These are phyloP conservation scores for Hemicentrotus pulcherrimus DNA, from an alignment of 35 echinoderm and acorn worm genomes.

Conservation along the genomic window DNA sequence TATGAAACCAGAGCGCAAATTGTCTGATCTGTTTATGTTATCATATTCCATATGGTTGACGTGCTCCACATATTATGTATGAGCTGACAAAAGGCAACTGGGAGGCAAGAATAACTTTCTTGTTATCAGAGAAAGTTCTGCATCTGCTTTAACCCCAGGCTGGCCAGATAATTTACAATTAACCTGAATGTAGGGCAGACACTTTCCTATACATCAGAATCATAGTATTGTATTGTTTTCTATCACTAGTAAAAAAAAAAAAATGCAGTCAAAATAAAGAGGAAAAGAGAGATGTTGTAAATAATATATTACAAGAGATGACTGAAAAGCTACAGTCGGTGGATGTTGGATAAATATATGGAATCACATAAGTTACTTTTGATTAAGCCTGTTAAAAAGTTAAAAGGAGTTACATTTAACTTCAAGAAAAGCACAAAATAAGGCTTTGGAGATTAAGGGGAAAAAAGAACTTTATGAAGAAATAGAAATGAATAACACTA, in stretches of 20 bases:
- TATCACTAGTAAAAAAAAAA: neutral
- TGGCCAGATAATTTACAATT: neutral
- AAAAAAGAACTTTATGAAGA: neutral
- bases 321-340: too few species aligned
- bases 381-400: too few species aligned
- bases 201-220: neutral
- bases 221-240: too few species aligned
- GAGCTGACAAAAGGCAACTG: neutral
- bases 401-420: too few species aligned
- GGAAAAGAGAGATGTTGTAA: too few species aligned
- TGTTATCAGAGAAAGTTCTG: neutral
- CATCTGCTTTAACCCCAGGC: neutral
- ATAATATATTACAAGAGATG: too few species aligned
- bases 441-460: too few species aligned
- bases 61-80: neutral
- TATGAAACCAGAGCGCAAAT: slow-evolving; percentile 18
- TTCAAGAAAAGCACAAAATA: too few species aligned
- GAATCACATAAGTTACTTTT: too few species aligned
- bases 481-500: neutral
- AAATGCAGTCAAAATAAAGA: too few species aligned
- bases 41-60: neutral
- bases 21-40: neutral
- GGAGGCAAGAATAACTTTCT: neutral
- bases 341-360: too few species aligned
- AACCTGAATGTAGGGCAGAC: neutral